Evolutionary conservation across 2,888 invertebrate species (phyloP).

Genomic region (Saturnia japonica): DNA sequence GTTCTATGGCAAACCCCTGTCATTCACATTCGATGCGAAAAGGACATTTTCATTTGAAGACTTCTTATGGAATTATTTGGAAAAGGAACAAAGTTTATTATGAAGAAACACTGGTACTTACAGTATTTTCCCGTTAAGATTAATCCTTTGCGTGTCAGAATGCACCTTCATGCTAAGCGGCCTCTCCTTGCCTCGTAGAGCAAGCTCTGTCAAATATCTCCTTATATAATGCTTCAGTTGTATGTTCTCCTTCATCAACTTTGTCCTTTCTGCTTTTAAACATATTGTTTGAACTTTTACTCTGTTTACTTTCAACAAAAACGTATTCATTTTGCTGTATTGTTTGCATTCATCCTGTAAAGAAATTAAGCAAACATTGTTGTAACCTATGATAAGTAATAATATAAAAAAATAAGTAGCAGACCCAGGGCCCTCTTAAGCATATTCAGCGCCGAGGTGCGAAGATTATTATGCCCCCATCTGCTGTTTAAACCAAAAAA

Average conservation of each 20-base stretch:
- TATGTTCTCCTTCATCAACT: constrained; percentile 83
- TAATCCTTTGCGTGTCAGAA: constrained; percentile 47
- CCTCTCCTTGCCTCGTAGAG: constrained; percentile 68
- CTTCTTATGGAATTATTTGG: background rate
- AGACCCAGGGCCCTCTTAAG: no score
- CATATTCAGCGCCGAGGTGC: no score
- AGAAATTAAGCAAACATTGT: constrained; percentile 6
- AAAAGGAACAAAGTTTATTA: background rate
- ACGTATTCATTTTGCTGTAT: constrained; percentile 85
- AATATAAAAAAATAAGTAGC: background rate
- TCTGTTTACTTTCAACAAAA: constrained; percentile 82
- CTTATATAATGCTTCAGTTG: constrained; percentile 83
- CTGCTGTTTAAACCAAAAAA: no score
- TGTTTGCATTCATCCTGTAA: constrained; percentile 73
- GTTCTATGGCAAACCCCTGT: no score
- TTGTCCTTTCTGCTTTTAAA: constrained; percentile 64
- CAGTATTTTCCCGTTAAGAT: constrained; percentile 43
- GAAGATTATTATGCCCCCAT: no score
- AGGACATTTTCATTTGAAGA: no score
- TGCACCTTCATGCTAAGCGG: constrained; percentile 59
- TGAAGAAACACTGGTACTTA: constrained; percentile 32
- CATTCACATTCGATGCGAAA: no score
- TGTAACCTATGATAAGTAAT: background rate
- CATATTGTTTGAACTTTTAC: constrained; percentile 70
- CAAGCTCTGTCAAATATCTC: constrained; percentile 83